These are phyloP conservation scores for Stegodyphus dumicola DNA, from an alignment of 1,140 invertebrate genomes.

Conservation along the genomic window DNA sequence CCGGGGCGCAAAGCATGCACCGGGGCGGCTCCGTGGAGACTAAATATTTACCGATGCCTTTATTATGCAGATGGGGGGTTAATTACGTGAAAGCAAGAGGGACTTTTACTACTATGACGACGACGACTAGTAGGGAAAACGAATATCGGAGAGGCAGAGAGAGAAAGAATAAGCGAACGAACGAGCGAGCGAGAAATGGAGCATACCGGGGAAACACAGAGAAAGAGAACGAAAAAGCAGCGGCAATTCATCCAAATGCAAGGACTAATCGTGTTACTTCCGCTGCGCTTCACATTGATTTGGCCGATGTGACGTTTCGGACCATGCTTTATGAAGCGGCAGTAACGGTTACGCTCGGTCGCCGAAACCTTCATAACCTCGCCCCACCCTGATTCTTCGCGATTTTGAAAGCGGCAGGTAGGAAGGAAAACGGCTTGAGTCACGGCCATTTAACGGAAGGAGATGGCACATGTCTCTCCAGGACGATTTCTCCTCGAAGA, in stretches of 20 bases:
- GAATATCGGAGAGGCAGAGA: neutral
- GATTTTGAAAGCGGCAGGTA: neutral
- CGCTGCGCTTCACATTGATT: slow-evolving; percentile 34
- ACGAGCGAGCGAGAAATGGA: slow-evolving; percentile 26
- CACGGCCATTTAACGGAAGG: neutral
- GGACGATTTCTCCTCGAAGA: no score
- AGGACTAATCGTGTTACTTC: slow-evolving; percentile 57
- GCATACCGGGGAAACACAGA: no score
- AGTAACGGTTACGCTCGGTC: slow-evolving; percentile 34
- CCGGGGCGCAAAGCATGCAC: slow-evolving; percentile 10
- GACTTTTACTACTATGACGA: slow-evolving; percentile 40
- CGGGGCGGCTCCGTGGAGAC: slow-evolving; percentile 9
- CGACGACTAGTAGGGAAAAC: no score
- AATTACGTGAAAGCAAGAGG: slow-evolving; percentile 53
- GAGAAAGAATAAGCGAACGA: slow-evolving; percentile 60
- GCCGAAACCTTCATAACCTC: slow-evolving; percentile 47
- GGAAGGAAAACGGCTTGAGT: slow-evolving; percentile 41
- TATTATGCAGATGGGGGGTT: slow-evolving; percentile 58
- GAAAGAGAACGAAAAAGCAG: slow-evolving; percentile 24
- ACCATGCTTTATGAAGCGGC: slow-evolving; percentile 54
- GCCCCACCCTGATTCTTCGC: neutral
- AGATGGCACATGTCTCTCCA: no score
- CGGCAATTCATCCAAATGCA: slow-evolving; percentile 47
- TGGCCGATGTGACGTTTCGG: slow-evolving; percentile 23
- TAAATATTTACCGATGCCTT: slow-evolving; percentile 56